Percentiles rank a stretch among this genome's conserved stretches.
Conservation (phyloP, 2,113 vertebrate genomes). For the Gymnobelideus leadbeateri region DNA sequence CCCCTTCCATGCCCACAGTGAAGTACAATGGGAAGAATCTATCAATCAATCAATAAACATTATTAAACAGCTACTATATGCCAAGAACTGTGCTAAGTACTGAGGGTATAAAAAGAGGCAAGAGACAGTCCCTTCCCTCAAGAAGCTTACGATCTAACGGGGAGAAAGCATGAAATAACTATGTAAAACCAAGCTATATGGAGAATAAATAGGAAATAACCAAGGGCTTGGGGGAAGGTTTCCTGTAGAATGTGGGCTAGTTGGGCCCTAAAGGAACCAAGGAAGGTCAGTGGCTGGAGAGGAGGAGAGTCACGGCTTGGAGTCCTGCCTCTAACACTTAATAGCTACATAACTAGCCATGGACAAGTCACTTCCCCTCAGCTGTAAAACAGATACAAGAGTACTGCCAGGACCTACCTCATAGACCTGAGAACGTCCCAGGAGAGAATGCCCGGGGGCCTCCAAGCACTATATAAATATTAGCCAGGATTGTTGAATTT, state of each 20-base stretch:
- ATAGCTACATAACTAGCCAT: neutral
- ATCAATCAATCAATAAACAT: neutral
- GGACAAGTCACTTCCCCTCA: neutral
- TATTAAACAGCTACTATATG: neutral
- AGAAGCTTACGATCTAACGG: neutral
- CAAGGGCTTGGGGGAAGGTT: neutral
- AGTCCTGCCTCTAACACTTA: neutral
- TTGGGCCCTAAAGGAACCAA: neutral
- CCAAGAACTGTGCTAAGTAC: neutral
- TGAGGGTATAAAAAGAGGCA: neutral
- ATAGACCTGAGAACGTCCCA: neutral
- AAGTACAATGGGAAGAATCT: neutral
- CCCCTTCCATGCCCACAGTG: neutral
- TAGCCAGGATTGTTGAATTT: neutral
- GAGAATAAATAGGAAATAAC: neutral
- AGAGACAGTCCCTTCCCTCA: neutral
- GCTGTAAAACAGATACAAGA: neutral
- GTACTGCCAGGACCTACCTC: neutral
- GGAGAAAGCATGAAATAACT: too few species aligned
- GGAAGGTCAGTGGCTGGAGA: neutral
- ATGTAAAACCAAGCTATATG: neutral
- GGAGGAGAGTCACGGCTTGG: neutral
- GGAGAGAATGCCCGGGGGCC: neutral
- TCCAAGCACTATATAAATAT: neutral
- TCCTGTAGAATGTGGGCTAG: neutral